A percentile compares a stretch with the other conserved stretches of the same genome.
Evolutionary conservation across 2,113 vertebrate genomes (phyloP).

Genomic region (Fregata magnificens): DNA sequence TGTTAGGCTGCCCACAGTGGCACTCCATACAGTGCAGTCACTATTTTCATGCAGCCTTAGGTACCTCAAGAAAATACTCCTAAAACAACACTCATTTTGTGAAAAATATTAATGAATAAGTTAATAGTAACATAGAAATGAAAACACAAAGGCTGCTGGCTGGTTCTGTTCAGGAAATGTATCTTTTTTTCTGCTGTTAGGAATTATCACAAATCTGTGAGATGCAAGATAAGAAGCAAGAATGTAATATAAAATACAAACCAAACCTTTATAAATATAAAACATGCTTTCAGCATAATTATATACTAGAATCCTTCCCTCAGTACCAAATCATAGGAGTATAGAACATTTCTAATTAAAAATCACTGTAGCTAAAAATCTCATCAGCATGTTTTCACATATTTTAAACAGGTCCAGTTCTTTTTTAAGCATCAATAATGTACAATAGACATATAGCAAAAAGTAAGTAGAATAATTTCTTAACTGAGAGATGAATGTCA

Average conservation of each 20-base stretch:
- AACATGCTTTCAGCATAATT: background rate
- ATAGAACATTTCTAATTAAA: background rate
- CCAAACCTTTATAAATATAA: background rate
- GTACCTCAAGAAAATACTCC: background rate
- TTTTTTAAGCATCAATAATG: background rate
- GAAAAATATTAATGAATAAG: background rate
- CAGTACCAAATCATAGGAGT: background rate
- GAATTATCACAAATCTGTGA: background rate
- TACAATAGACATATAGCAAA: background rate
- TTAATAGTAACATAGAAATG: background rate
- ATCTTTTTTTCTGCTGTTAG: background rate
- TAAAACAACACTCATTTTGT: background rate
- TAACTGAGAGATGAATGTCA: background rate
- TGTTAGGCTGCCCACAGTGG: background rate
- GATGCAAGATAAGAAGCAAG: background rate
- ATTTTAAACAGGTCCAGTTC: background rate
- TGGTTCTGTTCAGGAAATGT: background rate
- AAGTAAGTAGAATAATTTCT: background rate
- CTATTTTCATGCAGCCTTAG: background rate
- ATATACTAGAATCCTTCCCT: background rate
- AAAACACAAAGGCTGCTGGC: background rate
- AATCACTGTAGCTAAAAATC: background rate
- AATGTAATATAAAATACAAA: background rate
- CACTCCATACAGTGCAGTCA: background rate
- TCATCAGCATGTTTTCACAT: background rate